phyloP scores from a whole-genome alignment of 2,797 vertebrate species.

The Sandelia bainsii region DNA sequence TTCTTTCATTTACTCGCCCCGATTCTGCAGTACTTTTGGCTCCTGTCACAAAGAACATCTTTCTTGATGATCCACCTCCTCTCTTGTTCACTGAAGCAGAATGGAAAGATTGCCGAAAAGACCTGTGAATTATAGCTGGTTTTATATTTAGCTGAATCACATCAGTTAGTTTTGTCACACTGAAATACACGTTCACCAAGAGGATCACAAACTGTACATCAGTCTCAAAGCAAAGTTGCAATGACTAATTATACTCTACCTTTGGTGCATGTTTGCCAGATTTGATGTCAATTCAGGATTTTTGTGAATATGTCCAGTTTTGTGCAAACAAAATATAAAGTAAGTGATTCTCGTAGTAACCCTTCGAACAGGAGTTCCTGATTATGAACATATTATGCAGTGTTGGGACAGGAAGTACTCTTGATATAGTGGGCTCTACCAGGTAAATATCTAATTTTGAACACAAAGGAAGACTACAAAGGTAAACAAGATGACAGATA shows the following conservation, averaged over 20 bases:
- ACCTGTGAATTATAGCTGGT: conserved; percentile 79
- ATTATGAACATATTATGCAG: conserved; percentile 21
- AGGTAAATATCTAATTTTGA: conserved; percentile 70
- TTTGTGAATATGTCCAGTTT: conserved; percentile 19
- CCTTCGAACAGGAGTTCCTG: conserved; percentile 16
- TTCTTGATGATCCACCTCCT: conserved; percentile 83
- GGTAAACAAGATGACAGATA: conserved; percentile 69
- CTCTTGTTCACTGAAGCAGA: conserved; percentile 78
- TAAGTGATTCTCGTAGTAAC: conserved; percentile 10
- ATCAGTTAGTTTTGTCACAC: neutral
- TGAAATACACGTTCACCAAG: conserved; percentile 10
- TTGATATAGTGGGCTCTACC: conserved; percentile 34
- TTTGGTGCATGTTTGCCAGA: conserved; percentile 69
- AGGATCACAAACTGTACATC: conserved; percentile 5
- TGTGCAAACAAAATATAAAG: conserved; percentile 6
- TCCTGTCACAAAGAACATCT: conserved; percentile 96
- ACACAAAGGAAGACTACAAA: conserved; percentile 68
- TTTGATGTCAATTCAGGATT: conserved; percentile 10
- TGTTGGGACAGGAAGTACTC: conserved; percentile 33
- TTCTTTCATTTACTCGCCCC: conserved; percentile 86
- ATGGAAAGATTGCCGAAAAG: conserved; percentile 81
- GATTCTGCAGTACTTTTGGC: conserved; percentile 85
- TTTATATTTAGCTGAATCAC: conserved; percentile 33
- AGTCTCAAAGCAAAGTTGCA: conserved; percentile 15
- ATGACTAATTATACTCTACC: conserved; percentile 55